A percentile compares a stretch with the other conserved stretches of the same genome.
These are phyloP conservation scores for Chesias legatella DNA, from an alignment of 2,888 invertebrate species.

Conservation along the genomic window DNA sequence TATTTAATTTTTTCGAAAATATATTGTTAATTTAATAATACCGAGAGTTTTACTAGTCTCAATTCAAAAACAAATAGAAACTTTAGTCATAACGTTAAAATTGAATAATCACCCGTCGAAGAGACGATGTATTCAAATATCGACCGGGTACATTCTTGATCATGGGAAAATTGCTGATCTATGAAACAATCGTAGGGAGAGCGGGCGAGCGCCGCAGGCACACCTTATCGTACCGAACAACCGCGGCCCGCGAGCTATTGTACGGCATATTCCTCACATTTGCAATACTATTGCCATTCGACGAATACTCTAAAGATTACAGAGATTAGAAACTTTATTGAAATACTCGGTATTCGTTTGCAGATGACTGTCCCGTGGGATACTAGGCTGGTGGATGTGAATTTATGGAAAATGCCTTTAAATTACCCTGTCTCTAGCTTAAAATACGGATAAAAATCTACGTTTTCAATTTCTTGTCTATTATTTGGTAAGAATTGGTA, in stretches of 20 bases:
- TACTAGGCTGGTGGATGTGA: conserved; percentile 1
- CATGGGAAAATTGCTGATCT: conserved; percentile 68
- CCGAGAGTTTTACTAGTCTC: too few relatives aligned
- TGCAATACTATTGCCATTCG: conserved; percentile 20
- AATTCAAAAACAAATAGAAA: neutral
- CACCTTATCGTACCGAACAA: conserved; percentile 22
- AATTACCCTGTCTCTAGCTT: conserved; percentile 26
- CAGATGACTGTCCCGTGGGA: conserved; percentile 7
- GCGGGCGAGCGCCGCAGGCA: conserved; percentile 29
- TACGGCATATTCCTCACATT: conserved; percentile 46
- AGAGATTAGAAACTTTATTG: conserved; percentile 18
- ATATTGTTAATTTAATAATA: too few relatives aligned
- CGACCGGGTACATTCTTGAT: conserved; percentile 48
- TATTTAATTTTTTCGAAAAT: too few relatives aligned
- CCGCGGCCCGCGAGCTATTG: conserved; percentile 15
- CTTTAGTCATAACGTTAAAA: conserved; percentile 35
- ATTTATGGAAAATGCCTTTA: conserved; percentile 40
- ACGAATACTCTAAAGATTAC: conserved; percentile 22
- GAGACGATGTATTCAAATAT: conserved; percentile 52
- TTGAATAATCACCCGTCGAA: conserved; percentile 37
- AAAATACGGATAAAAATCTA: too few relatives aligned
- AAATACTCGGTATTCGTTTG: conserved; percentile 33
- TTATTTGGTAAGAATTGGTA: too few relatives aligned
- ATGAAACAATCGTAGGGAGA: conserved; percentile 43
- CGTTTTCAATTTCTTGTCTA: too few relatives aligned